Conservation (phyloP, 2,113 vertebrate genomes). For the Todiramphus saurophagus region DNA sequence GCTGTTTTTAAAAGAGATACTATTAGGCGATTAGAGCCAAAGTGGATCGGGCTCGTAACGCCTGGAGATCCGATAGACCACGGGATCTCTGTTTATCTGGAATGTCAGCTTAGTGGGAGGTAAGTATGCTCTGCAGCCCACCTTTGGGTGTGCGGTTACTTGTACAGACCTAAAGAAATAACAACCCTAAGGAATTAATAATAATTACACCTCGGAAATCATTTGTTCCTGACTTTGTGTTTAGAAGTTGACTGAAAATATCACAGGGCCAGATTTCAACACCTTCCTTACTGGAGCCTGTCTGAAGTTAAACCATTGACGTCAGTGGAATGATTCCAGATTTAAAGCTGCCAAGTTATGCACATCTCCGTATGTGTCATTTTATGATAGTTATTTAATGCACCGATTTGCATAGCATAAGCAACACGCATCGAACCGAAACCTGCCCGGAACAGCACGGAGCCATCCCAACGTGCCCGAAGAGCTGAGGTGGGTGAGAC, state of each 20-base stretch:
- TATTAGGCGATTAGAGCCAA: not conserved
- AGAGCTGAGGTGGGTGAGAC: not conserved
- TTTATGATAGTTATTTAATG: conserved; percentile 57
- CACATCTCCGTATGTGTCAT: conserved; percentile 50
- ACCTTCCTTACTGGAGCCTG: not conserved
- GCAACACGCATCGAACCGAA: not conserved
- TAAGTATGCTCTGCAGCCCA: not conserved
- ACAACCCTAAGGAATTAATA: not conserved
- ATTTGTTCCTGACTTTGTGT: not conserved
- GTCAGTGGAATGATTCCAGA: conserved; percentile 62
- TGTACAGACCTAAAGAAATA: not conserved
- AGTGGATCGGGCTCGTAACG: not conserved
- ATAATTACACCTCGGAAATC: not conserved
- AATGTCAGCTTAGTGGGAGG: not conserved
- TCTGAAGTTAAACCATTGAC: conserved; percentile 49
- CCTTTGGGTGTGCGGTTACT: not conserved
- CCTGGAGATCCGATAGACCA: not conserved
- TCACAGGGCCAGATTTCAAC: conserved; percentile 35
- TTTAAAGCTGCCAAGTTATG: conserved; percentile 66
- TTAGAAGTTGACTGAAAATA: conserved; percentile 39
- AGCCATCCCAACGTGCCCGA: not conserved
- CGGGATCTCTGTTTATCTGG: not conserved
- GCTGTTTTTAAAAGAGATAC: not conserved
- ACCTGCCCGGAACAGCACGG: not conserved
- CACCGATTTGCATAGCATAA: conserved; percentile 46